Evolutionary conservation across 2,113 vertebrate genomes (phyloP).

Genomic region (Pholis gunnellus): DNA sequence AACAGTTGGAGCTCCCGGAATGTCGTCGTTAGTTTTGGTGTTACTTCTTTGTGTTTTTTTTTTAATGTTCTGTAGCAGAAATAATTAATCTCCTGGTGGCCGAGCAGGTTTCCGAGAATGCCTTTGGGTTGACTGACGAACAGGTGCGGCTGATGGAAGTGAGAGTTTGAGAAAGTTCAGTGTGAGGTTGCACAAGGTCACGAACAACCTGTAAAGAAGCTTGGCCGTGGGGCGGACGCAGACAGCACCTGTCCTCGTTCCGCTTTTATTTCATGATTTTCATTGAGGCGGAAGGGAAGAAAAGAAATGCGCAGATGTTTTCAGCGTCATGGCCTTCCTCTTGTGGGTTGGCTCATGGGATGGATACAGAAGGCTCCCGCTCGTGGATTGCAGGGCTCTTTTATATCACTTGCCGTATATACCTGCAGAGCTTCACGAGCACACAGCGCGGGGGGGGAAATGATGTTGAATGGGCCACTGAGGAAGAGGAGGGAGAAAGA

Average conservation of each 20-base stretch:
- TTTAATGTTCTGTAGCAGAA: not conserved
- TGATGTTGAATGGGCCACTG: conserved; percentile 5
- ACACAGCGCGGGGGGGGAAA: not conserved
- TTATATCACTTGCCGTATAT: conserved; percentile 9
- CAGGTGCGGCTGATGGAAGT: conserved; percentile 5
- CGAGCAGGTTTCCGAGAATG: not conserved
- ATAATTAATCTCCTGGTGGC: conserved; percentile 45
- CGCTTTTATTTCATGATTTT: conserved; percentile 17
- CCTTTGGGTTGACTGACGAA: conserved; percentile 6
- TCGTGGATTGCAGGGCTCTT: not conserved
- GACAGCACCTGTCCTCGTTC: conserved; percentile 9
- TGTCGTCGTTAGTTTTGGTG: conserved; percentile 12
- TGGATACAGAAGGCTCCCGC: not conserved
- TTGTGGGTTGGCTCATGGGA: not conserved
- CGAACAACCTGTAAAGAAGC: conserved; percentile 19
- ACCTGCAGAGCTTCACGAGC: not conserved
- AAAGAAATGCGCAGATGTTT: not conserved
- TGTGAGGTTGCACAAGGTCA: conserved; percentile 21
- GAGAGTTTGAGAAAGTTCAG: conserved; percentile 26
- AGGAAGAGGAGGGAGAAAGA: not conserved
- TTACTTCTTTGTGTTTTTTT: not conserved
- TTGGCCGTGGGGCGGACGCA: conserved; percentile 15
- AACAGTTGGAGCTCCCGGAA: conserved; percentile 23
- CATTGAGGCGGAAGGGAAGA: conserved; percentile 1
- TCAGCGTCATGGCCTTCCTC: not conserved